Conservation (phyloP, 2,888 invertebrate genomes). For the Caenorhabditis wallacei region DNA sequence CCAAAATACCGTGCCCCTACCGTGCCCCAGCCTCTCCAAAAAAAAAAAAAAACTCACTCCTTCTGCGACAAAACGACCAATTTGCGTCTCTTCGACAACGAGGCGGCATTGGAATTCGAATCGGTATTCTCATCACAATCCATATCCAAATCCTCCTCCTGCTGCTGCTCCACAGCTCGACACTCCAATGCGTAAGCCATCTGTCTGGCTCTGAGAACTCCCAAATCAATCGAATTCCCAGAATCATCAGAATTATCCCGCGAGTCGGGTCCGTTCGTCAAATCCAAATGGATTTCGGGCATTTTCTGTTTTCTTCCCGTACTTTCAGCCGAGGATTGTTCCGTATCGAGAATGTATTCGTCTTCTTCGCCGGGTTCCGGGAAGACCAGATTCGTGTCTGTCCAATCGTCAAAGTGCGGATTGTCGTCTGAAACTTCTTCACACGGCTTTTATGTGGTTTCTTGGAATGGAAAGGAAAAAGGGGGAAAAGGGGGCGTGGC, state of each 20-base stretch:
- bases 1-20: no score
- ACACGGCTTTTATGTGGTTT: not conserved
- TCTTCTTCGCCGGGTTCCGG: slow-evolving; percentile 41
- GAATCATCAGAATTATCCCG: not conserved
- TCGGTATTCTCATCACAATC: slow-evolving; percentile 18
- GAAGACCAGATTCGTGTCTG: slow-evolving; percentile 59
- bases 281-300: not conserved
- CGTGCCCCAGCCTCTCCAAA: no score
- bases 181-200: slow-evolving; percentile 33
- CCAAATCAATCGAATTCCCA: slow-evolving; percentile 11
- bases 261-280: not conserved
- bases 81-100: slow-evolving; percentile 38
- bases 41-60: slow-evolving; percentile 39
- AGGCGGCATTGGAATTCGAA: not conserved
- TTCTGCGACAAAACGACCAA: slow-evolving; percentile 55
- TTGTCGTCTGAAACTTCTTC: slow-evolving; percentile 16
- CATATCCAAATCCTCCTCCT: slow-evolving; percentile 12
- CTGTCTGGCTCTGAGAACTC: slow-evolving; percentile 17
- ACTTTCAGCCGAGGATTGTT: not conserved
- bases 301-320: not conserved
- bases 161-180: no score
- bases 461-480: no score
- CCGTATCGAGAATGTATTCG: slow-evolving; percentile 11
- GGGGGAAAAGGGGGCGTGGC: no score
- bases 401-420: slow-evolving; percentile 36